Evolutionary conservation across 2,113 vertebrate species (phyloP), one percentile per base, ranked within the genome.

Genomic region (Ciconia maguari): DNA sequence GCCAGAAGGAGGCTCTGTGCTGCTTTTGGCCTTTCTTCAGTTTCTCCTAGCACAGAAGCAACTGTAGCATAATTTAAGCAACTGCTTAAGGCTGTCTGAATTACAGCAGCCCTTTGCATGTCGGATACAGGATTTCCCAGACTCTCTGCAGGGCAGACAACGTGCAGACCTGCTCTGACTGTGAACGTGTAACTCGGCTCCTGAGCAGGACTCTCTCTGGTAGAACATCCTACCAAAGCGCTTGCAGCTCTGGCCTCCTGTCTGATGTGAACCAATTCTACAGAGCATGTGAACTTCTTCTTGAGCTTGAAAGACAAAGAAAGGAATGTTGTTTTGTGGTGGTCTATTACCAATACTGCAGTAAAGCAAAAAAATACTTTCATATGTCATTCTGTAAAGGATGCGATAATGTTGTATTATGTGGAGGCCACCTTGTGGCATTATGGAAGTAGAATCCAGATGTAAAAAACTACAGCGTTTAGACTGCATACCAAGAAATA

Each of bases 351-450:
- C 32, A 55, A 6, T 44, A 26, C 8, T 41, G 54, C 26, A 32
- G 49, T 30, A 77, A 84, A 54, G 46, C 9, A 46, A 42, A 57
- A 64, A n/a, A 29, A 9, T 6, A 11, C 13, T 64, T 71, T 24
- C 7, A 1, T 13, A 2, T 38, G 24, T 52, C 16, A 9, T 79
- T 68, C 77, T 55, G 20, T 58, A 52, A 49, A 79, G 66, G 49
- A n/a, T 84, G 25, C 4, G 9, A n/a, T 52, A 77, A 49, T 42
- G 30, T 41, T 70, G 12, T 21, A 18, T 66, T 80, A 27, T 36
- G 41, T 36, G 68, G 44, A 78, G 51, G 90, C 88, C 88, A 87
- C 76, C 88, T 93, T 89, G 90, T 92, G 91, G 87, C 64, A 30
- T 52, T 68, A 52, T 6, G 27, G 32, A 93, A 83, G 30, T 48